Evolutionary conservation across 2,113 vertebrate genomes (phyloP).

Genomic region (Microtus richardsoni): DNA sequence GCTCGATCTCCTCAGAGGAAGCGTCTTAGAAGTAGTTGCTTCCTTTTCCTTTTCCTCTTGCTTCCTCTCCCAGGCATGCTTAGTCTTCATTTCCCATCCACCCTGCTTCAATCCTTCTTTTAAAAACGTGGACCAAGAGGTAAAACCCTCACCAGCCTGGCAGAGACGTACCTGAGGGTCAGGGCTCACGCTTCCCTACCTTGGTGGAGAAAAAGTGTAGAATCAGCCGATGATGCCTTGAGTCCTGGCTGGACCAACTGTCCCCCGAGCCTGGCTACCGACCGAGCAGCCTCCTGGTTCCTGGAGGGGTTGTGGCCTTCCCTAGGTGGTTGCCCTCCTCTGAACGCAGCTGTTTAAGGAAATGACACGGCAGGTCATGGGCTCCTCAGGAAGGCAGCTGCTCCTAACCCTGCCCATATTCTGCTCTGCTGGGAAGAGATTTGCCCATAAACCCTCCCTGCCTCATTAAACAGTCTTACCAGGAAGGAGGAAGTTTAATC

Average conservation of each 20-base stretch:
- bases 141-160: neutral
- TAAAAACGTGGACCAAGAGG: neutral
- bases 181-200: neutral
- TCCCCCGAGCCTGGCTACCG: fast-evolving
- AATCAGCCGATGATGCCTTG: neutral
- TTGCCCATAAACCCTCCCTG: constrained; percentile 26
- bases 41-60: neutral
- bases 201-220: neutral
- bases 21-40: neutral
- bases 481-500: constrained; percentile 76
- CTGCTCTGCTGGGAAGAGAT: neutral
- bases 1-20: neutral
- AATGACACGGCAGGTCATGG: neutral
- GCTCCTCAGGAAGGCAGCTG: neutral
- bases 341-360: neutral
- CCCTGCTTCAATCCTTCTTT: neutral
- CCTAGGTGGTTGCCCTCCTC: neutral
- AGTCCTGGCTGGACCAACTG: neutral
- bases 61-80: neutral
- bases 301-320: neutral
- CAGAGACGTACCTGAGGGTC: constrained; percentile 62
- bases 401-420: neutral
- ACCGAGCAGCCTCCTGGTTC: neutral
- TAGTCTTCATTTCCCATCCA: neutral
- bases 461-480: constrained; percentile 48